phyloP scores from a whole-genome alignment of 2,888 invertebrate species.

The Noctua janthina region DNA sequence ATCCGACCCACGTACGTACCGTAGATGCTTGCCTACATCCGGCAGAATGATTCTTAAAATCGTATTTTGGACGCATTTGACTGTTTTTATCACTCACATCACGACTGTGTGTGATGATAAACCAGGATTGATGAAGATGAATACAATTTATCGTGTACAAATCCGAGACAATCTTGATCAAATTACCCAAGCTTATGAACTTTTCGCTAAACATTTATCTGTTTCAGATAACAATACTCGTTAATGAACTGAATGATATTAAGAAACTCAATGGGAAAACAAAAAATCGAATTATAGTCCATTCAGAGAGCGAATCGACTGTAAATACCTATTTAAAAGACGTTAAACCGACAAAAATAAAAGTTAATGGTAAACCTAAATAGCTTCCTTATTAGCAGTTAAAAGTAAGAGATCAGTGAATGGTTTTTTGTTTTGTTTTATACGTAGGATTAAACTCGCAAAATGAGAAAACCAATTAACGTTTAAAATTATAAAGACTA shows the following conservation, averaged over 20 bases:
- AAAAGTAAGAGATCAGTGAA: slow-evolving; percentile 54
- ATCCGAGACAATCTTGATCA: background rate
- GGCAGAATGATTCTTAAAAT: background rate
- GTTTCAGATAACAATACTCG: slow-evolving; percentile 29
- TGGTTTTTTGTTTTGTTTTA: slow-evolving; percentile 36
- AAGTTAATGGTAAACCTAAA: slow-evolving; percentile 50
- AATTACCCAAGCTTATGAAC: slow-evolving; percentile 11
- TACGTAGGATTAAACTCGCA: background rate
- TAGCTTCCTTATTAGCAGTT: slow-evolving; percentile 54
- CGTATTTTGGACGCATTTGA: background rate
- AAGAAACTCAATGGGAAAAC: slow-evolving; percentile 18
- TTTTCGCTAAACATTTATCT: slow-evolving; percentile 14
- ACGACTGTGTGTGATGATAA: background rate
- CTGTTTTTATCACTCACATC: background rate
- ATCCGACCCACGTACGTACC: background rate
- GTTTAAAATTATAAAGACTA: background rate
- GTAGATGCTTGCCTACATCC: background rate
- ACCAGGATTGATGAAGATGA: background rate
- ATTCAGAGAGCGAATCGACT: slow-evolving; percentile 27
- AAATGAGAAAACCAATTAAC: slow-evolving; percentile 10
- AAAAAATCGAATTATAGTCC: slow-evolving; percentile 42
- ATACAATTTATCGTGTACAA: background rate
- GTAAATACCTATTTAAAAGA: slow-evolving; percentile 53
- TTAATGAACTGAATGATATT: slow-evolving; percentile 39
- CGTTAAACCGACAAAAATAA: slow-evolving; percentile 53